These are phyloP conservation scores for Rugalucina vietnamica DNA, from an alignment of 2,888 invertebrate species.

Conservation along the genomic window DNA sequence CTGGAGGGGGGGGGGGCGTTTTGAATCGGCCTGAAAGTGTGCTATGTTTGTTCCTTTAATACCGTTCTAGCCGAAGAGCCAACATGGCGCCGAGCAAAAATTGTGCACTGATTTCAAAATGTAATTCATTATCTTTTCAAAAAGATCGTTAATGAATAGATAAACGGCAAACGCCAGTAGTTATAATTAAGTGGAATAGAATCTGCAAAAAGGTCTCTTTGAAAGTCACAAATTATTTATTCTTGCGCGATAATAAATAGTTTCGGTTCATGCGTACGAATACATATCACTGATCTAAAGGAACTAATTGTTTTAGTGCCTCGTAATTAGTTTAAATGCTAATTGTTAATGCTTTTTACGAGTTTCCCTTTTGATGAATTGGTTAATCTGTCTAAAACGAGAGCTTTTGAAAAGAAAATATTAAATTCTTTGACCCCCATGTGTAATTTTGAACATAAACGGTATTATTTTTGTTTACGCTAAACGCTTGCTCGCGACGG, in stretches of 20 bases:
- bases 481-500: not conserved
- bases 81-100: not conserved
- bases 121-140: constrained; percentile 8
- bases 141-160: constrained; percentile 11
- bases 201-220: constrained; percentile 1
- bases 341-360: constrained; percentile 5
- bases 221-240: not conserved
- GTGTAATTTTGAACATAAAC: not conserved
- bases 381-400: not conserved
- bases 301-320: constrained; percentile 8
- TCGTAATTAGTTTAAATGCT: not conserved
- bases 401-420: not conserved
- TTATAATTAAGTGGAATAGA: not conserved
- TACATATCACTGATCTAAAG: constrained; percentile 3
- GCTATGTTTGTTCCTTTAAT: too few relatives aligned
- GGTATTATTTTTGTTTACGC: not conserved
- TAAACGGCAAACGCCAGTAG: not conserved
- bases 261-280: constrained; percentile 10
- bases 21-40: too few relatives aligned
- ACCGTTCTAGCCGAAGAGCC: too few relatives aligned
- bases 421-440: not conserved
- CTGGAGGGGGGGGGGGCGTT: too few relatives aligned
- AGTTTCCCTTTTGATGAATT: not conserved
- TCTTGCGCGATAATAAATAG: constrained; percentile 17
- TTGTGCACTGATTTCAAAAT: not conserved